These are phyloP conservation scores for Papilio helenus DNA, from an alignment of 1,140 invertebrate species.

Conservation along the genomic window DNA sequence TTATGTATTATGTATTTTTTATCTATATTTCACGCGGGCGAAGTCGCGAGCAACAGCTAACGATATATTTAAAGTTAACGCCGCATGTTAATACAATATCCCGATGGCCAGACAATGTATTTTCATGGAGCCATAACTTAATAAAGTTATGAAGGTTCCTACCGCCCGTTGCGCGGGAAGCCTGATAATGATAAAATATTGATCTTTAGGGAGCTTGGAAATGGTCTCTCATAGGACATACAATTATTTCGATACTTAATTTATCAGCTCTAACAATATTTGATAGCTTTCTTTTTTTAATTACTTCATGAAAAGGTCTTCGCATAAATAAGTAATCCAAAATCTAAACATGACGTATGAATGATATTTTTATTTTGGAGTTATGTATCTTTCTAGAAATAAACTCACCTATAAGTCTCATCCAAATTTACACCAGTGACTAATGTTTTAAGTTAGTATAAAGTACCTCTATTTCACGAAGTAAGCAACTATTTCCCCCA, in stretches of 20 bases:
- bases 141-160: conserved; percentile 23
- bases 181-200: conserved; percentile 30
- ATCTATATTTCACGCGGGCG: no score
- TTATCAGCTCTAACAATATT: conserved; percentile 16
- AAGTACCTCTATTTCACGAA: neutral
- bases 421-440: neutral
- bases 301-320: no score
- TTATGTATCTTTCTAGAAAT: neutral
- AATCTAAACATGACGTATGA: no score
- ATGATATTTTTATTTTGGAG: no score
- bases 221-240: neutral
- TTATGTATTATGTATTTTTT: no score
- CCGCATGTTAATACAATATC: no score
- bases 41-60: no score
- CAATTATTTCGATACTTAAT: conserved; percentile 13
- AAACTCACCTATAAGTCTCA: neutral
- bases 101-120: conserved; percentile 12
- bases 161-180: conserved; percentile 9
- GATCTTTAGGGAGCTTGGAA: conserved; percentile 12
- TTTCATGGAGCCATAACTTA: conserved; percentile 21
- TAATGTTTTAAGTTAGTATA: neutral
- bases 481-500: neutral
- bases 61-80: no score
- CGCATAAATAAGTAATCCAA: no score
- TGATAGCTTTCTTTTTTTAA: no score